Conservation (phyloP, 2,888 invertebrate species). For the Plutella xylostella region DNA sequence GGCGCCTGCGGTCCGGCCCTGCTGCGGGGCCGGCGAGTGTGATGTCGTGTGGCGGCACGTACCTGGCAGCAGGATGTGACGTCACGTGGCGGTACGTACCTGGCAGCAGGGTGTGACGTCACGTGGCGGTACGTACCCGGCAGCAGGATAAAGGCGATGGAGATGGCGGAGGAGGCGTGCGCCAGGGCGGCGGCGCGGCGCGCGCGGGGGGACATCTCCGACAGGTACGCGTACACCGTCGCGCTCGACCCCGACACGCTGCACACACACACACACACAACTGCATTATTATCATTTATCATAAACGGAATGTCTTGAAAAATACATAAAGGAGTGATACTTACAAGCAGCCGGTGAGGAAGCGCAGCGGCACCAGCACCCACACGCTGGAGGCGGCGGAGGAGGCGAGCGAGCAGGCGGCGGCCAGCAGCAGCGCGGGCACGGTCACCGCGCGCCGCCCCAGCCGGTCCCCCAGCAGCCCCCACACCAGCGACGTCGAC, state of each 20-base stretch:
- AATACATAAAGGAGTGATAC: conserved; percentile 21
- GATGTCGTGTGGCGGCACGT: too few species aligned
- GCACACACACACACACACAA: too few species aligned
- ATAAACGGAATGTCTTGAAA: too few species aligned
- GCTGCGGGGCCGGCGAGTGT: too few species aligned
- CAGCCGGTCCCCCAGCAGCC: conserved; percentile 78
- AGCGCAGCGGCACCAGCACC: conserved; percentile 70
- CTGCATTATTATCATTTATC: too few species aligned
- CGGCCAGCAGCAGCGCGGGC: conserved; percentile 60
- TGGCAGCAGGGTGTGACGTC: conserved; percentile 68
- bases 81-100: too few species aligned
- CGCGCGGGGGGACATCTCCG: conserved; percentile 65
- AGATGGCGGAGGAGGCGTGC: conserved; percentile 67
- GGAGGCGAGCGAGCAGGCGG: conserved; percentile 66
- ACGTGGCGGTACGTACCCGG: conserved; percentile 50
- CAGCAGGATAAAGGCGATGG: conserved; percentile 64
- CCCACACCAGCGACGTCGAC: conserved; percentile 83
- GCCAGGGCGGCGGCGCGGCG: conserved; percentile 65
- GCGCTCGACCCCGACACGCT: conserved; percentile 66
- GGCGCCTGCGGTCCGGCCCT: too few species aligned
- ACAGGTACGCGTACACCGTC: conserved; percentile 70
- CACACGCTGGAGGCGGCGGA: conserved; percentile 71
- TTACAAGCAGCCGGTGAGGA: conserved; percentile 75
- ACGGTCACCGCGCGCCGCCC: conserved; percentile 75
- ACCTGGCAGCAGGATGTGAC: too few species aligned